Evolutionary conservation across 2,888 invertebrate genomes (phyloP).

Genomic region (Caradrina clavipalpis): DNA sequence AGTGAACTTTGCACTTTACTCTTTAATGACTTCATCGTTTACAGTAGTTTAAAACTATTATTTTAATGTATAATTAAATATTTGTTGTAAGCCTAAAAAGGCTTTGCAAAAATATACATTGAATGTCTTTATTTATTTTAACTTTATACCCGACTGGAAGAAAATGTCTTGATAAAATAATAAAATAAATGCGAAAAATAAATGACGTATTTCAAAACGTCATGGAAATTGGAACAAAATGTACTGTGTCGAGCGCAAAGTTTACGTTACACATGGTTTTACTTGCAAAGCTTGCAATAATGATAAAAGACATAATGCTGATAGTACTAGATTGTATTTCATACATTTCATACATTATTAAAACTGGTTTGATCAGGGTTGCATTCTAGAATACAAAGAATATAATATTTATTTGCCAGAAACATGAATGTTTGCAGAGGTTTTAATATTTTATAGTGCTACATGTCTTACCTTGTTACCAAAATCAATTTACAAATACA

Average conservation of each 20-base stretch:
- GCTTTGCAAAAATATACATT: too few relatives aligned
- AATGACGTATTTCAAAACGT: slow-evolving; percentile 4
- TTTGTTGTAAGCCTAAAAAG: slow-evolving; percentile 5
- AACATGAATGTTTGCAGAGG: too few relatives aligned
- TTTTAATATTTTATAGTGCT: too few relatives aligned
- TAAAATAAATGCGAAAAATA: neutral
- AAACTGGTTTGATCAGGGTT: neutral
- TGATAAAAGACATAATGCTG: neutral
- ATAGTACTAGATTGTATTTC: too few relatives aligned
- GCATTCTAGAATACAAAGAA: too few relatives aligned
- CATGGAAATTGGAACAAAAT: slow-evolving; percentile 16
- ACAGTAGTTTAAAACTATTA: neutral
- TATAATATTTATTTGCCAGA: too few relatives aligned
- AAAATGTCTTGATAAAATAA: neutral
- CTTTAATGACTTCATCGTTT: slow-evolving; percentile 1
- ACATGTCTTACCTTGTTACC: too few relatives aligned
- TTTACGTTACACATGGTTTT: slow-evolving; percentile 1
- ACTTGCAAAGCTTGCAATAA: neutral
- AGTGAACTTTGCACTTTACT: neutral
- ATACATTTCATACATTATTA: too few relatives aligned
- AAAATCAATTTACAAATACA: too few relatives aligned
- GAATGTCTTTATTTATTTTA: neutral
- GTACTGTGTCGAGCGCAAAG: slow-evolving; percentile 17
- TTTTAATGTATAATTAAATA: too few relatives aligned
- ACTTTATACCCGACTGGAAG: neutral